phyloP scores from a whole-genome alignment of 2,113 vertebrate genomes.

The Apteryx owenii region DNA sequence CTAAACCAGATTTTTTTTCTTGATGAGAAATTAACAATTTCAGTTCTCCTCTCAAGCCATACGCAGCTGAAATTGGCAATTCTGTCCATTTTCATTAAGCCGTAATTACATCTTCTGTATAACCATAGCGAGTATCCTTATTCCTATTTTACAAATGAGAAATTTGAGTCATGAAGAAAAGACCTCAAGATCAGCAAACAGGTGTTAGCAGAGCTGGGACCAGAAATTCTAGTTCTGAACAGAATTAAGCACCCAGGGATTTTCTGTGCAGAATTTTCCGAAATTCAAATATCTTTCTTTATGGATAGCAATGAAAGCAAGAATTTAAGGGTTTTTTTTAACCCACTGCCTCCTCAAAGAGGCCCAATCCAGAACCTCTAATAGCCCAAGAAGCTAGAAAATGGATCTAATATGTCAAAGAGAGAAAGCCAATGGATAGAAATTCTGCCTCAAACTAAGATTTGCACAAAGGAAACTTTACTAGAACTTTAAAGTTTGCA shows the following conservation, averaged over 20 bases:
- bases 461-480: not conserved
- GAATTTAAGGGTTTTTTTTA: not conserved
- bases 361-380: not conserved
- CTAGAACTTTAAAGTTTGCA: not conserved
- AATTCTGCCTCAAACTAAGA: not conserved
- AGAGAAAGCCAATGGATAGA: not conserved
- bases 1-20: not conserved
- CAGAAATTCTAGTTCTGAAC: not conserved
- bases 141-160: not conserved
- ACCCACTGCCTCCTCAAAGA: fast-evolving
- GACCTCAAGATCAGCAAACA: not conserved
- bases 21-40: slow-evolving; percentile 57
- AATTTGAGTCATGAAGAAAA: not conserved
- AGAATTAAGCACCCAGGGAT: fast-evolving
- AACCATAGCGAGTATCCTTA: not conserved
- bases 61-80: slow-evolving; percentile 37
- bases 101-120: slow-evolving; percentile 36
- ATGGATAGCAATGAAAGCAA: not conserved
- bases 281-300: not conserved
- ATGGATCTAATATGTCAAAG: not conserved
- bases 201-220: not conserved
- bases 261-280: not conserved
- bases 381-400: not conserved
- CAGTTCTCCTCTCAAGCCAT: slow-evolving; percentile 5
- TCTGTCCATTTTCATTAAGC: slow-evolving; percentile 40